phyloP scores from a whole-genome alignment of 2,113 vertebrate species.

The Nothobranchius furzeri region DNA sequence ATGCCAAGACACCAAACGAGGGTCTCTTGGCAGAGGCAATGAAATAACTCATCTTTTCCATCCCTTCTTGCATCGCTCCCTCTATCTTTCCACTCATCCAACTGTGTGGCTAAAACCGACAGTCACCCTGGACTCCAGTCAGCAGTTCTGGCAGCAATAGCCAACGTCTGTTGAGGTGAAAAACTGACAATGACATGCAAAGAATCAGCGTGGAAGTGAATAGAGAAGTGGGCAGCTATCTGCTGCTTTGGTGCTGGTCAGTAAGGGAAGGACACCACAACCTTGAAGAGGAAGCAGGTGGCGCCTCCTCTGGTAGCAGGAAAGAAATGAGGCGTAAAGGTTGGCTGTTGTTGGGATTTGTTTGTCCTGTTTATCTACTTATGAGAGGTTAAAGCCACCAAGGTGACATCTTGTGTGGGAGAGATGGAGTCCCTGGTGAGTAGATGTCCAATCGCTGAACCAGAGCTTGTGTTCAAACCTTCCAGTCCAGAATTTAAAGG shows the following conservation, averaged over 20 bases:
- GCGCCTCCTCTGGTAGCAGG: constrained; percentile 53
- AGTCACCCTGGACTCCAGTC: constrained; percentile 57
- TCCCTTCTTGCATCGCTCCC: constrained; percentile 29
- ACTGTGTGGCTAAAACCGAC: constrained; percentile 73
- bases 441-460: neutral
- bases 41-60: constrained; percentile 41
- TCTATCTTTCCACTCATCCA: constrained; percentile 52
- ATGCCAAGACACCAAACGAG: constrained; percentile 59
- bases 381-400: constrained; percentile 41
- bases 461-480: neutral
- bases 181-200: constrained; percentile 16
- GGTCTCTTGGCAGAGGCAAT: constrained; percentile 55
- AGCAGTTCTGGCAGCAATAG: constrained; percentile 57
- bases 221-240: constrained; percentile 23
- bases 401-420: constrained; percentile 28
- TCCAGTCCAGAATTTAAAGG: neutral
- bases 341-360: constrained; percentile 40
- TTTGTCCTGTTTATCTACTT: constrained; percentile 48
- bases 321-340: constrained; percentile 54
- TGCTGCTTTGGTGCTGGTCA: constrained; percentile 35
- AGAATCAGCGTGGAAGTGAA: constrained; percentile 16
- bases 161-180: constrained; percentile 49
- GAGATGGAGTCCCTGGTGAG: constrained; percentile 24
- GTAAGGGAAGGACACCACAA: constrained; percentile 45
- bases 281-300: constrained; percentile 64